Evolutionary conservation across 2,113 vertebrate species (phyloP).

Genomic region (Grallaria varia): DNA sequence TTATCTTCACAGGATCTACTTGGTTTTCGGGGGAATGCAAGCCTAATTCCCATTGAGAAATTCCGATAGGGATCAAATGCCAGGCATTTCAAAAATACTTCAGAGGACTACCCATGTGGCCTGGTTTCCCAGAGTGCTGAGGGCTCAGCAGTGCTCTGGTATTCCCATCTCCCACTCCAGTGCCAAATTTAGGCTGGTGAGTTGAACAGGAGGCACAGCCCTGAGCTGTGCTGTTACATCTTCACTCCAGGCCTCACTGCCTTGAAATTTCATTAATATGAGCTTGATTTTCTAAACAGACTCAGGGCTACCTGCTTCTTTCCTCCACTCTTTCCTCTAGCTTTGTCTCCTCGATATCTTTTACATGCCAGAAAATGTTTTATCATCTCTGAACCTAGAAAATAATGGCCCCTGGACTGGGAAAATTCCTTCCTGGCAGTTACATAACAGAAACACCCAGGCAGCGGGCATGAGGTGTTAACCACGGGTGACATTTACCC

Average conservation of each 20-base stretch:
- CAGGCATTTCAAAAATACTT: background rate
- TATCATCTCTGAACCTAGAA: background rate
- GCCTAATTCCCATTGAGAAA: background rate
- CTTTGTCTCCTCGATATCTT: background rate
- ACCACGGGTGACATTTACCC: conserved; percentile 49
- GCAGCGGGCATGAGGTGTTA: conserved; percentile 34
- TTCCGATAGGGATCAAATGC: background rate
- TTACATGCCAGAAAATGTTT: background rate
- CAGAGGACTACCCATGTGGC: accelerated
- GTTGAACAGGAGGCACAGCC: background rate
- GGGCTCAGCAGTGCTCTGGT: background rate
- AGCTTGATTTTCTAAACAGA: background rate
- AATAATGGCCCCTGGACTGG: background rate
- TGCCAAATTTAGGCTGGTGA: background rate
- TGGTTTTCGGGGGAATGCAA: background rate
- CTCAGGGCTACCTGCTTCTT: background rate
- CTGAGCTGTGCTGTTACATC: background rate
- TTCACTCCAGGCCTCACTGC: background rate
- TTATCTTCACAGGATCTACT: background rate
- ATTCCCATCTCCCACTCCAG: background rate
- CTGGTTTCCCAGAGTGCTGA: background rate
- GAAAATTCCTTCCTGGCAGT: conserved; percentile 41
- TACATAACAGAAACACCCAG: conserved; percentile 39
- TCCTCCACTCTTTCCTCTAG: background rate
- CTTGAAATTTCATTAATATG: background rate